Base-by-base conservation (phyloP, 2,797 vertebrate species). In the Cuculus canorus region DNA sequence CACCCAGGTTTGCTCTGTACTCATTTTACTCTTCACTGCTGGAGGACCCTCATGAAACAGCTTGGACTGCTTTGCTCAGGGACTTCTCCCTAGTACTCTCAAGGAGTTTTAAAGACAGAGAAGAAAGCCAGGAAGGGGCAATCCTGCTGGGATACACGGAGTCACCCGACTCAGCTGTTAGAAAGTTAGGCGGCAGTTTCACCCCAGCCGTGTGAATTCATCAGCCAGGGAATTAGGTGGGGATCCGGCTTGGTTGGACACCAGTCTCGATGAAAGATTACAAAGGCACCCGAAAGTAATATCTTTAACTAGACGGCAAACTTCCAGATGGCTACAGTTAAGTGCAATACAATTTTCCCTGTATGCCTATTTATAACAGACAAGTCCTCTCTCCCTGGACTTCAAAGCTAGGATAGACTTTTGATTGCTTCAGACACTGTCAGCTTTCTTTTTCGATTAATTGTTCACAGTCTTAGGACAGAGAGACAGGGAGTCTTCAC, bases 1-100 rank as follows among this genome's bases (percentile, higher is more conserved):
- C 57, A 12, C 0, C 0, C 4, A 8, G 0, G 12, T 87, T 85
- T 75, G 13, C 14, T 77, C 24, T 50, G 82, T 37, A 37, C 4
- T 60, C 24, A 16, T 79, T 60, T 84, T 11, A 27, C 3, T 80
- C 35, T 77, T 70, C 11, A 11, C 50, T 0, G 0, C 21, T 68
- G 21, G 17, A 68, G 13, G 13, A 25, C 28, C 50, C 64, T 56
- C 68, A 37, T 56, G 43, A 77, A 22, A 18, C 12, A 66, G 14
- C 7, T 70, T 63, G 57, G 56, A 71, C 10, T 14, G 5, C 14
- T 82, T 70, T 72, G 35, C 35, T 10, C 12, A 16, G 7, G 37
- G 15, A 8, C 25, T 32, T 60, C 32, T 76, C 8, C n/a, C 7
- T 1, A 2, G 7, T 65, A 21, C 17, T 71, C 64, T 11, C 54